phyloP scores from a whole-genome alignment of 1,140 invertebrate genomes.

The Ceratina calcarata region DNA sequence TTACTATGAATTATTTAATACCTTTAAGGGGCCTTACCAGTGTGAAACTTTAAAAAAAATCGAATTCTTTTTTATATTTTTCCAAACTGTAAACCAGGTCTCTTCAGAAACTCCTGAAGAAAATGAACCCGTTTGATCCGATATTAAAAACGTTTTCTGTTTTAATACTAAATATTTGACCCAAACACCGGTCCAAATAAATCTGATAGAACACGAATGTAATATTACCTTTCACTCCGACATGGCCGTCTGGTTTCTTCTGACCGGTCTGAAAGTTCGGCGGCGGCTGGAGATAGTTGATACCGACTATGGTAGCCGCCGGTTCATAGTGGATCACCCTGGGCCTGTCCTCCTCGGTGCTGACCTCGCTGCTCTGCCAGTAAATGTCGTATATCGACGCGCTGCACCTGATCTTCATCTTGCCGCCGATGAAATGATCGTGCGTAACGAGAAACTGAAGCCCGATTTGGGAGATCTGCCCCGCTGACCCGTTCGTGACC shows the following conservation, averaged over 20 bases:
- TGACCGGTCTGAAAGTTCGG: constrained; percentile 79
- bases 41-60: too few relatives aligned
- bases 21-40: too few relatives aligned
- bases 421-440: constrained; percentile 81
- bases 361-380: constrained; percentile 83
- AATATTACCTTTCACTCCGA: constrained; percentile 76
- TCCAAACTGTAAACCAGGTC: too few relatives aligned
- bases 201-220: too few relatives aligned
- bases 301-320: constrained; percentile 75
- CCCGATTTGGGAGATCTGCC: constrained; percentile 73
- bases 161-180: not conserved
- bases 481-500: constrained; percentile 71
- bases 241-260: constrained; percentile 77
- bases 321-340: constrained; percentile 70
- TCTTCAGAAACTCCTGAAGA: too few relatives aligned
- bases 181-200: too few relatives aligned
- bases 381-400: constrained; percentile 84
- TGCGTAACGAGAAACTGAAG: constrained; percentile 81
- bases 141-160: too few relatives aligned
- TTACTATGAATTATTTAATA: too few relatives aligned
- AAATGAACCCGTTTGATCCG: too few relatives aligned
- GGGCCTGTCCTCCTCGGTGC: constrained; percentile 81
- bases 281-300: constrained; percentile 77
- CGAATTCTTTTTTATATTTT: too few relatives aligned
- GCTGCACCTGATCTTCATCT: constrained; percentile 84